Base-by-base conservation (phyloP, 2,113 vertebrate species). In the Daboia siamensis region DNA sequence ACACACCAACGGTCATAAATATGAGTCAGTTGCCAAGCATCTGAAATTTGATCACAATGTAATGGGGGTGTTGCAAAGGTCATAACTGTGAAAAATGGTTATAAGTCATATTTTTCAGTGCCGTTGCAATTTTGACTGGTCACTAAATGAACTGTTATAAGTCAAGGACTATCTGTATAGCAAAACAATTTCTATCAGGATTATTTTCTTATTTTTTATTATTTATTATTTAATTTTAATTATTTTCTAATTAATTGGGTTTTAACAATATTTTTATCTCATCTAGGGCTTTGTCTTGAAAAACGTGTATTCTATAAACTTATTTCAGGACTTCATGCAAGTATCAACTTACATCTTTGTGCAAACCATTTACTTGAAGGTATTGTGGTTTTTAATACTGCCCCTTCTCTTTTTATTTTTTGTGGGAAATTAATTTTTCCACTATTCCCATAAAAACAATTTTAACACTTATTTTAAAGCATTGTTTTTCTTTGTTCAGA, bases 271-370 rank as follows among this genome's bases (percentile, higher is more conserved):
- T 21, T 95, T 90, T 7, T 96, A 21, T 95, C 92, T 85, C 94
- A 61, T 55, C 24, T 94, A 99, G 99, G 99, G 93, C 96, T 99
- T 94, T 99, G 99, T 97, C 97, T 99, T 94, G 99, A 99, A 97
- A 99, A 99, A 94, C 98, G 99, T 96, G 99, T 99, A 23, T 99
- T 99, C 96, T 99, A 99, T 95, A 97, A 99, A 46, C 98, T 99
- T 46, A 99, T 99, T 96, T 99, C 99, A 0, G 99, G 99, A 94
- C 99, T 99, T 93, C 99, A 99, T 94, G 98, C 98, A 97, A 99
- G 99, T 97, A 99, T 99, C 97, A 99, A 99, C 95, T 98, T 99
- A 96, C 99, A 99, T 96, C 98, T 99, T 21, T 98, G 98, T 92
- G 98, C 98, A 26, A 97, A 99, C 95, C 98, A 99, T 94, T 98